A percentile compares a stretch with the other conserved stretches of the same genome.
Evolutionary conservation across 2,888 invertebrate species (phyloP).

Genomic region (Phragmatobia fuliginosa): DNA sequence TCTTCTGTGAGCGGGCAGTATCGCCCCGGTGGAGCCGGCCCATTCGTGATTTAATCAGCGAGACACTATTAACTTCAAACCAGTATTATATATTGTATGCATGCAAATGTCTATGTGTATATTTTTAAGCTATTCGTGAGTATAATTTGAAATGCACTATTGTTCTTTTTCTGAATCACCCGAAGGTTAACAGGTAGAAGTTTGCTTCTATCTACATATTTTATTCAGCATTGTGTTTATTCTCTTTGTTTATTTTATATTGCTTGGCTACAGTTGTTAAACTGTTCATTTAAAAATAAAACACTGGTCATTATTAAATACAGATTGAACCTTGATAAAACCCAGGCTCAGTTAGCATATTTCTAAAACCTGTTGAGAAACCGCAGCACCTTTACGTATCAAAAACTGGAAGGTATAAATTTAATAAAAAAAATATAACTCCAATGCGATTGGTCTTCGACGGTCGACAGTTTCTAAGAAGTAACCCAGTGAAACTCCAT

Average conservation of each 20-base stretch:
- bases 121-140: not conserved
- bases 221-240: not conserved
- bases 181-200: not conserved
- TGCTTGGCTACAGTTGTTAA: not conserved
- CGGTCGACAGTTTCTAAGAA: conserved; percentile 33
- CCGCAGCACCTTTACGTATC: conserved; percentile 16
- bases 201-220: not conserved
- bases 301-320: not conserved
- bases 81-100: too few species aligned
- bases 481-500: conserved; percentile 49
- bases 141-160: not conserved
- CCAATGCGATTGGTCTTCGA: conserved; percentile 17
- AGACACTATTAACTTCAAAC: too few species aligned
- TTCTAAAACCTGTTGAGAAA: conserved; percentile 6
- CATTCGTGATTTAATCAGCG: too few species aligned
- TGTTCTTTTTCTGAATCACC: conserved; percentile 7
- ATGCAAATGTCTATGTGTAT: not conserved
- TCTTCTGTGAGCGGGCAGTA: too few species aligned
- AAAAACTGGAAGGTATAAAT: conserved; percentile 3
- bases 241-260: not conserved
- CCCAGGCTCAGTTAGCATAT: conserved; percentile 7
- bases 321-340: conserved; percentile 9
- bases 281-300: not conserved
- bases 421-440: conserved; percentile 10
- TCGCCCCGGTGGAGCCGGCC: too few species aligned